Evolutionary conservation across 2,113 vertebrate genomes (phyloP), one percentile per base, ranked within the genome.

Genomic region (Otocyon megalotis): DNA sequence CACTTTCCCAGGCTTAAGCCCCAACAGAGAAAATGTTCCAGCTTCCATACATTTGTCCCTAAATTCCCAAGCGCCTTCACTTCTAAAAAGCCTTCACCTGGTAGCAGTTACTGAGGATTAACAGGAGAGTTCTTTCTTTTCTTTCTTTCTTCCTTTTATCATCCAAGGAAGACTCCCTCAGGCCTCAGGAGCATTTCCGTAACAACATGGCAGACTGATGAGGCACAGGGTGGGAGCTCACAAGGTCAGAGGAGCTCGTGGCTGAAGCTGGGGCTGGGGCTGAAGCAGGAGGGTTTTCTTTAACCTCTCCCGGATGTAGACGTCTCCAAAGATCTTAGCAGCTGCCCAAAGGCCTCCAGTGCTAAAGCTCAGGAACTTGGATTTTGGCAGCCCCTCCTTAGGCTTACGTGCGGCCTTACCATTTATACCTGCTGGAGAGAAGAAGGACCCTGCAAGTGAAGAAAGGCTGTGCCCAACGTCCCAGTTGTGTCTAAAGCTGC

Each of bases 41-140:
- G 69, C 37, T 69, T 50, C 81, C 50, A 82, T n/a, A 50, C 24
- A 4, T 63, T 17, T 80, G 63, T 9, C 77, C 32, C 35, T 71
- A 53, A 91, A 69, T 69, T 69, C 76, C 88, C 63, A 91, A 90
- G 63, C 30, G 80, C 93, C 62, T 76, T 77, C 6, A 35, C 9
- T 22, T 74, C 76, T 88, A n/a, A 76, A 85, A 81, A 71, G 32
- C 26, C 28, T 91, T 93, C 76, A 90, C 72, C 81, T 94, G 67
- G 60, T 90, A 30, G 54, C 30, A 62, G 71, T 65, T 89, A 95
- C 35, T 77, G 53, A 89, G 24, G 85, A 96, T 80, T 93, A 85
- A n/a, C 28, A 50, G 60, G 19, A 82, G 13, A 32, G 24, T 62
- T 87, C 30, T 87, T 77, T 69, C 79, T 79, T 50, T 65, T 84